Evolutionary conservation across 2,888 invertebrate genomes (phyloP), one percentile per base, ranked within the genome.

Genomic region (Sympetrum striolatum): DNA sequence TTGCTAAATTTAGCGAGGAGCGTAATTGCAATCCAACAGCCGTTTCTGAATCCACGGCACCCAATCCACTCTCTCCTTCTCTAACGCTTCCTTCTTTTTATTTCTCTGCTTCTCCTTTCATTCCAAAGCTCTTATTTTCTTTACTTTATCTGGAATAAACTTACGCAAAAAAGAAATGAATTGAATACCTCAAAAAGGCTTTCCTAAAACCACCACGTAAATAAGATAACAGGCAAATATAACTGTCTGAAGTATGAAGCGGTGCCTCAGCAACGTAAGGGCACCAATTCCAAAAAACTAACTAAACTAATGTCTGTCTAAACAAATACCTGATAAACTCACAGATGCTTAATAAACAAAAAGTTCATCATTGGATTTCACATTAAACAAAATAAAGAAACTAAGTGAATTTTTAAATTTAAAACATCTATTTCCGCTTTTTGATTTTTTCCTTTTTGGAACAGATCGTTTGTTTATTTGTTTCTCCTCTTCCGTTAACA

Each of bases 181-280:
- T 73, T 90, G 90, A 90, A 90, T 91, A 91, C 91, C 91, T 91
- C 91, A 92, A 91, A 53, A 53, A 91, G 91, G 91, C 92, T 92
- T 92, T 91, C 92, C 91, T 91, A 91, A 92, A 92, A 91, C 91
- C 91, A 91, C 90, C 53, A 91, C 80, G 81, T 92, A 91, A 92
- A 92, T 92, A 81, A 81, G 82, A 82, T 58, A 44, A 73, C 81
- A 91, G 64, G 86, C 73, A 90, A 90, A 79, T 53, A 82, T 81
- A 81, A 90, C 82, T 90, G 86, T 81, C 60, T 90, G 90, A 86
- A n/a, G 31, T 18, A 53, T 60, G 81, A 90, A 90, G 81, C 35
- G 53, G 90, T 91, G 81, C 80, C 91, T 81, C 60, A 90, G 39
- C 79, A 44, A 18, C 8, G 73, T 39, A 44, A 81, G 73, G 53